phyloP scores from a whole-genome alignment of 2,797 vertebrate genomes.

The Coilia nasus region DNA sequence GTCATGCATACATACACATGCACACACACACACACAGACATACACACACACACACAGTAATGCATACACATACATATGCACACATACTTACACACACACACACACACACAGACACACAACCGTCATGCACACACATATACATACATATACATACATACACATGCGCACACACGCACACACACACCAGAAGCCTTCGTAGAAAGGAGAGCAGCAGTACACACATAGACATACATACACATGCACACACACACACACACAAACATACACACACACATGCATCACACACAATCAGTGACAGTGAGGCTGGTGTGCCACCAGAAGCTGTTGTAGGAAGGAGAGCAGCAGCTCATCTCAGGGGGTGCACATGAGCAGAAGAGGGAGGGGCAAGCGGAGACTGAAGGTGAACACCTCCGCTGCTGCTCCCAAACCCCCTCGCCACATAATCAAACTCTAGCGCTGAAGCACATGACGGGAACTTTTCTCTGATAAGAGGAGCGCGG shows the following conservation, averaged over 20 bases:
- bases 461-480: not conserved
- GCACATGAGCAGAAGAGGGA: not conserved
- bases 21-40: no score
- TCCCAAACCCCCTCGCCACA: not conserved
- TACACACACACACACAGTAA: no score
- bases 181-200: no score
- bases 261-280: not conserved
- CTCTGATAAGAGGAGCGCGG: slow-evolving; percentile 2
- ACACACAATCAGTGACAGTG: not conserved
- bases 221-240: no score
- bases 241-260: not conserved
- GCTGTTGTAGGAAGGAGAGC: not conserved
- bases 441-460: not conserved
- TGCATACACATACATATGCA: slow-evolving; percentile 37
- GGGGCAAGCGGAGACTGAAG: not conserved
- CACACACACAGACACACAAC: no score
- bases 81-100: no score
- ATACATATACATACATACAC: no score
- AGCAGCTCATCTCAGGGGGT: not conserved
- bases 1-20: no score
- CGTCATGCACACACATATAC: no score
- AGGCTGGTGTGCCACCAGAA: not conserved
- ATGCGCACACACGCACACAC: no score
- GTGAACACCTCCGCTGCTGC: not conserved
- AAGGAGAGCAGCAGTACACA: no score